Evolutionary conservation across 2,113 vertebrate species (phyloP).

Genomic region (Rousettus leschenaultii): DNA sequence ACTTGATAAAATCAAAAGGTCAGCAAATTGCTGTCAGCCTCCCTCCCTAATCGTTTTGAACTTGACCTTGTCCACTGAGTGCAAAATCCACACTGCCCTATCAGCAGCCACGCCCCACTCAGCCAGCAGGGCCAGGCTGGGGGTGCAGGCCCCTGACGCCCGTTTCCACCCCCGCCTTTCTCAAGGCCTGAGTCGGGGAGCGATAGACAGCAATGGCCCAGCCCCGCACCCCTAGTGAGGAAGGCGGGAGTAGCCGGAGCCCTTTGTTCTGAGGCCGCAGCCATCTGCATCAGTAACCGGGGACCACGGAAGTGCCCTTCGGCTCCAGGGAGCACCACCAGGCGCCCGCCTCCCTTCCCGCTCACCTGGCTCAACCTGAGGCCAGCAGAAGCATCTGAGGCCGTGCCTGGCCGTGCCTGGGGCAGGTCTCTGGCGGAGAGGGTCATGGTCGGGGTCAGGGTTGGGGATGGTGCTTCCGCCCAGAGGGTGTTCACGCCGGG

Average conservation of each 20-base stretch:
- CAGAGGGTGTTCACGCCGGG: too few relatives aligned
- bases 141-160: not conserved
- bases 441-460: too few relatives aligned
- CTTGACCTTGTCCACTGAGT: not conserved
- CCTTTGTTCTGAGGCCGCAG: not conserved
- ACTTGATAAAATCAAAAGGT: not conserved
- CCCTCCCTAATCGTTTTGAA: not conserved
- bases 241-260: not conserved
- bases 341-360: not conserved
- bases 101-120: not conserved
- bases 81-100: not conserved
- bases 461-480: too few relatives aligned
- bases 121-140: not conserved
- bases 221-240: too few relatives aligned
- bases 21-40: too few relatives aligned
- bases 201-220: too few relatives aligned
- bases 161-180: not conserved
- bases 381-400: too few relatives aligned
- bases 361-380: too few relatives aligned
- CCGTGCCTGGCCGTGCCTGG: too few relatives aligned
- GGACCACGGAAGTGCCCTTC: not conserved
- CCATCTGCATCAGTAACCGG: too few relatives aligned
- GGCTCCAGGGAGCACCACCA: not conserved
- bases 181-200: too few relatives aligned
- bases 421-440: too few relatives aligned